phyloP scores from a whole-genome alignment of 2,797 vertebrate genomes.

The Gymnodraco acuticeps region DNA sequence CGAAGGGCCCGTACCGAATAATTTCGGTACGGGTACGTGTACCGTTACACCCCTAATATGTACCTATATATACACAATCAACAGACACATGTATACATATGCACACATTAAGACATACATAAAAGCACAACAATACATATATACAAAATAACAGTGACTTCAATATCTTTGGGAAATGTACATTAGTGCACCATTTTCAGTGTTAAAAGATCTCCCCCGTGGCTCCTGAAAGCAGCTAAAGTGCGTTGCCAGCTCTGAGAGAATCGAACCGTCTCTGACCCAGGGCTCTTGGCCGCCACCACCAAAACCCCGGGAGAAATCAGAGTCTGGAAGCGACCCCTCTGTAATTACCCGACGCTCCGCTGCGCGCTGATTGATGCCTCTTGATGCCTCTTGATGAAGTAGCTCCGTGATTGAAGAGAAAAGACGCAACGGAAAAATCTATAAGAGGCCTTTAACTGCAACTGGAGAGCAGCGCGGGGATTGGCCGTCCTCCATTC shows the following conservation, averaged over 20 bases:
- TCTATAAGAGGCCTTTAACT: conserved; percentile 73
- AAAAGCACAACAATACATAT: no score
- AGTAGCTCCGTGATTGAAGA: conserved; percentile 81
- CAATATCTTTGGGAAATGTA: no score
- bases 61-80: no score
- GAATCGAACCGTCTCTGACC: conserved; percentile 33
- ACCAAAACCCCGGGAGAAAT: conserved; percentile 68
- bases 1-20: no score
- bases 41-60: no score
- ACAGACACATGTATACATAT: no score
- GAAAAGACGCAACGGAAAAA: conserved; percentile 70
- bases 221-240: conserved; percentile 13
- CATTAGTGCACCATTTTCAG: no score
- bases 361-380: conserved; percentile 74
- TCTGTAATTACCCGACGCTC: conserved; percentile 72
- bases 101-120: no score
- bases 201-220: background rate
- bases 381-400: conserved; percentile 82
- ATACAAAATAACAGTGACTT: no score
- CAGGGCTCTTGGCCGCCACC: conserved; percentile 34
- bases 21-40: no score
- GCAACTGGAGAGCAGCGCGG: conserved; percentile 46
- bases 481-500: conserved; percentile 56
- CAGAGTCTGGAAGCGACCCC: conserved; percentile 65
- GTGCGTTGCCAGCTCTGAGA: conserved; percentile 36